Evolutionary conservation across 1,140 invertebrate genomes (phyloP), one percentile per base, ranked within the genome.

Genomic region (Ooceraea biroi): DNA sequence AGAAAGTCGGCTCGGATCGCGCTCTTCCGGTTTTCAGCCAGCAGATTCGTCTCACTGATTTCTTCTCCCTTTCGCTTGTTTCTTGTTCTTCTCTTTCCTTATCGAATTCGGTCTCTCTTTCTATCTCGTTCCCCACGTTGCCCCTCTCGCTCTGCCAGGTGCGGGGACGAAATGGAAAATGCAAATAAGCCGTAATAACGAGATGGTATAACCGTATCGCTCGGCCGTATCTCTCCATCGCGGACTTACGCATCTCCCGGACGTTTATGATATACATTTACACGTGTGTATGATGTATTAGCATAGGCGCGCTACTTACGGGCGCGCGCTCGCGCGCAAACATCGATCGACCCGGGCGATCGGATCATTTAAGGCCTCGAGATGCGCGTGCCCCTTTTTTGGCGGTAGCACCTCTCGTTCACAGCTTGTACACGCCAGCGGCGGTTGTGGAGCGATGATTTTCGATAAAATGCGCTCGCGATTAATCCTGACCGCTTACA

Each of bases 141-240:
- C 50, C 36, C 46, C 27, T 76, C 36, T 30, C 48, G 14, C 76
- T 48, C 22, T 71, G 84, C 86, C 85, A 89, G 87, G 83, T 89
- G 87, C 87, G 74, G 48, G 72, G 50, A 87, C 83, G 85, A 85
- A 89, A 87, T 89, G 87, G 87, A 82, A 87, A 89, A 89, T 89
- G 87, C 87, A 89, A 87, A 89, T 89, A 89, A 85, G 86, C 55
- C 63, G 69, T 85, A 87, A 87, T 89, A 89, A 87, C 87, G 83
- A 82, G 78, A 77, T 76, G 85, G 85, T 87, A 36, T 36, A 85
- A 78, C 66, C 82, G 73, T 88, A 88, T 88, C 86, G 85, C 61
- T 7, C 80, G 76, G 65, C 50, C 77, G 74, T 68, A 85, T 88
- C 82, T 88, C 85, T 63, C 57, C 82, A 78, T 66, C 82, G 61